Percentiles rank a stretch among this genome's conserved stretches.
Conservation (phyloP, 2,888 invertebrate species). For the Nymphalis polychloros region DNA sequence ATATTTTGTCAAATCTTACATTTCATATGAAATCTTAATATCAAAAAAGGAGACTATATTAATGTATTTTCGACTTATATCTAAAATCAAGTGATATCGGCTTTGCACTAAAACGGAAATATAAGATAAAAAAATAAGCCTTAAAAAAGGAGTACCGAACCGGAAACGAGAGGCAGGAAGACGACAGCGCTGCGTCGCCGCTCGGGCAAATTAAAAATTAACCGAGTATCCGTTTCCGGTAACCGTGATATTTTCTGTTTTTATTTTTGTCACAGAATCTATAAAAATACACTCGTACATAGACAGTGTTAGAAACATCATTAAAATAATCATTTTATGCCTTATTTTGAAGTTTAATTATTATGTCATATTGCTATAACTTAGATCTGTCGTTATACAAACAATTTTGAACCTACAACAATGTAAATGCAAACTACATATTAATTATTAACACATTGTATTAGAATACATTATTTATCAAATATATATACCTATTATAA, state of each 20-base stretch:
- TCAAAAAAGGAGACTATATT: slow-evolving; percentile 3
- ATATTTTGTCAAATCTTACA: too few relatives aligned
- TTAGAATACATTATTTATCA: too few relatives aligned
- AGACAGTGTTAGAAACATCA: not conserved
- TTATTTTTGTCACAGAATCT: slow-evolving; percentile 44
- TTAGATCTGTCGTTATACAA: too few relatives aligned
- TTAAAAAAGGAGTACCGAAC: slow-evolving; percentile 71
- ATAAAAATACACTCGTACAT: slow-evolving; percentile 21
- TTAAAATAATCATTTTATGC: not conserved
- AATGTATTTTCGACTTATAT: slow-evolving; percentile 14
- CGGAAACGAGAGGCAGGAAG: slow-evolving; percentile 78
- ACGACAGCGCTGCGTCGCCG: slow-evolving; percentile 72
- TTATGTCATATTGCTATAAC: too few relatives aligned
- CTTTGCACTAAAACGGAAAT: slow-evolving; percentile 72
- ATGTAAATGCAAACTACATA: too few relatives aligned
- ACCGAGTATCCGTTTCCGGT: slow-evolving; percentile 78
- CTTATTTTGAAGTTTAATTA: too few relatives aligned
- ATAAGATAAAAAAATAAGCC: slow-evolving; percentile 66
- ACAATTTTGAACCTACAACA: too few relatives aligned
- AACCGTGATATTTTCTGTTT: slow-evolving; percentile 57
- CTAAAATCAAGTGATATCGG: slow-evolving; percentile 55
- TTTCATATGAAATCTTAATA: too few relatives aligned
- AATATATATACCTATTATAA: too few relatives aligned
- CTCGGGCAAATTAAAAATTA: slow-evolving; percentile 77
- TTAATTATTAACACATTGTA: too few relatives aligned